phyloP scores from a whole-genome alignment of 2,888 invertebrate genomes.

The Apomyelois bistriatella region DNA sequence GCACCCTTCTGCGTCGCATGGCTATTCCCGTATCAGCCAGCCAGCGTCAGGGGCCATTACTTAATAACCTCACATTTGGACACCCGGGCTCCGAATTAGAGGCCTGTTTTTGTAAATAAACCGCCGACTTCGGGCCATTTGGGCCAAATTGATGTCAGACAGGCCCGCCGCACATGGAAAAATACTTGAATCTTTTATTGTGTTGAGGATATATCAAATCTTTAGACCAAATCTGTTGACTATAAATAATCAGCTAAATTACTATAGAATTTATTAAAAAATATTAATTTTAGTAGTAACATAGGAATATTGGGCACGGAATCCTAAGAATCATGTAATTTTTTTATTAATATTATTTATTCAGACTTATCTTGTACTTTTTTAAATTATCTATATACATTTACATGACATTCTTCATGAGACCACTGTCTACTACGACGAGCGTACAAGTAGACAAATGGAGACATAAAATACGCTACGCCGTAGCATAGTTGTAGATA shows the following conservation, averaged over 20 bases:
- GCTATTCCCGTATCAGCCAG: slow-evolving; percentile 18
- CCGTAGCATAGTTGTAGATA: background rate
- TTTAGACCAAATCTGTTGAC: too few species aligned
- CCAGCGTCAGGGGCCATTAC: slow-evolving; percentile 57
- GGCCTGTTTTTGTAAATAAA: slow-evolving; percentile 71
- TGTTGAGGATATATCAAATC: background rate
- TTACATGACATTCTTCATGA: too few species aligned
- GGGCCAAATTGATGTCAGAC: slow-evolving; percentile 23
- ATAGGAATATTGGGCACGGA: too few species aligned
- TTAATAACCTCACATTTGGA: slow-evolving; percentile 67
- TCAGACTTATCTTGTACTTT: too few species aligned
- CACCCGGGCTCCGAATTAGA: slow-evolving; percentile 64
- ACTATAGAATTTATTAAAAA: too few species aligned
- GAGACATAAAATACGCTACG: background rate
- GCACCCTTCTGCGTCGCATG: slow-evolving; percentile 26
- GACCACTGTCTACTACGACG: too few species aligned
- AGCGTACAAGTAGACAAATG: too few species aligned
- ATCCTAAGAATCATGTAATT: too few species aligned
- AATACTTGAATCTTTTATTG: background rate
- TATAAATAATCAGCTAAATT: too few species aligned
- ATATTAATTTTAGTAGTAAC: too few species aligned
- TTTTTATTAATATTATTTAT: too few species aligned
- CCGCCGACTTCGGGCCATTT: slow-evolving; percentile 48
- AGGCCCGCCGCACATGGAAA: slow-evolving; percentile 16
- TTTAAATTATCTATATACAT: too few species aligned